Evolutionary conservation across 2,797 vertebrate genomes (phyloP).

Genomic region (Semaprochilodus insignis): DNA sequence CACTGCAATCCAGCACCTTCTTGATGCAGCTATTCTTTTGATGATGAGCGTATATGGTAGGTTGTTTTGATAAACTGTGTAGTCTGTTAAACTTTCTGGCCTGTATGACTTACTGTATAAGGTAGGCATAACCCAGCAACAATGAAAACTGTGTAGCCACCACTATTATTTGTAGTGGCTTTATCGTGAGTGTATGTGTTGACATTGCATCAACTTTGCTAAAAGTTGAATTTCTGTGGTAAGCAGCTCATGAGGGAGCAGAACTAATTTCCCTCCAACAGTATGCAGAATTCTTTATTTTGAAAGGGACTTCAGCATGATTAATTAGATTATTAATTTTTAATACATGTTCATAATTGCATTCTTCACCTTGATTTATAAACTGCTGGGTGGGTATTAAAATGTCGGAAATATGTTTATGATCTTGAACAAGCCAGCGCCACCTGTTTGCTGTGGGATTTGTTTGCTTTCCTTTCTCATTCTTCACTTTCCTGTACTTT

Average conservation of each 20-base stretch:
- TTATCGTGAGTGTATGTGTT: not conserved
- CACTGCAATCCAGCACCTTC: no score
- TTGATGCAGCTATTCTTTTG: no score
- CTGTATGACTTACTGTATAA: no score
- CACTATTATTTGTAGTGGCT: not conserved
- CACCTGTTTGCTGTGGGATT: not conserved
- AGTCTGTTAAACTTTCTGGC: no score
- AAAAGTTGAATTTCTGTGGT: not conserved
- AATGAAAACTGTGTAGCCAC: not conserved
- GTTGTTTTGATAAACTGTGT: no score
- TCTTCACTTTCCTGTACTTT: not conserved
- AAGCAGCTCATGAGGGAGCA: not conserved
- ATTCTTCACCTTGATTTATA: conserved; percentile 7
- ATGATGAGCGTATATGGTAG: no score
- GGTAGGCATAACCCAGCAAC: no score
- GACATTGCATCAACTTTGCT: not conserved
- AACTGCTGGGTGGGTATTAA: not conserved
- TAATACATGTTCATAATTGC: conserved; percentile 13
- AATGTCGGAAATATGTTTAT: not conserved
- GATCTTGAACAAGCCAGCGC: not conserved
- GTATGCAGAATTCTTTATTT: not conserved
- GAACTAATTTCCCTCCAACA: not conserved
- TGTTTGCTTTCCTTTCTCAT: not conserved
- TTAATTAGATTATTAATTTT: conserved; percentile 7
- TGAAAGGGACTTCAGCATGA: conserved; percentile 3